These are phyloP conservation scores for Microtus montanus DNA, from an alignment of 2,113 vertebrate genomes.

Conservation along the genomic window DNA sequence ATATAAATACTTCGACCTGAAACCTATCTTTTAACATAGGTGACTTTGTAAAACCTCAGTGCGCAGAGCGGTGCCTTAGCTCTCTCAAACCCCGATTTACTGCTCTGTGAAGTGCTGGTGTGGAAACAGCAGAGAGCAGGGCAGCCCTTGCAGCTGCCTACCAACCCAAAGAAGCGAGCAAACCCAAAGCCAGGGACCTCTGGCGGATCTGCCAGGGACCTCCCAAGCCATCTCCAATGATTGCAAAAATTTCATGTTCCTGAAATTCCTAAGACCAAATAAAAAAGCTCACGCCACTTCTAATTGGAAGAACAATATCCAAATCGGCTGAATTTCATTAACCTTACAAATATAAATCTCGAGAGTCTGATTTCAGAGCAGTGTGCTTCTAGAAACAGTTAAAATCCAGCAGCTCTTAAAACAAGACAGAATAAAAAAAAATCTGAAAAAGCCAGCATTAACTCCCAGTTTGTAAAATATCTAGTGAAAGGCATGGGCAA, in stretches of 20 bases:
- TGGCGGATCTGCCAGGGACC: not conserved
- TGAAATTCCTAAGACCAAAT: conserved; percentile 50
- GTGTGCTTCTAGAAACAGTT: conserved; percentile 12
- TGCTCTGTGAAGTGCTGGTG: not conserved
- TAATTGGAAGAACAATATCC: conserved; percentile 38
- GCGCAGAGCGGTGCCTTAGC: not conserved
- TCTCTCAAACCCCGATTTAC: conserved; percentile 1
- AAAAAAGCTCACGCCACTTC: conserved; percentile 37
- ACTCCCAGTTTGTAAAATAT: conserved; percentile 46
- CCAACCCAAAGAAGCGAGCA: not conserved
- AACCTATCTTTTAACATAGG: conserved; percentile 36
- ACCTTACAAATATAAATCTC: conserved; percentile 21
- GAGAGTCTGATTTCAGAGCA: not conserved
- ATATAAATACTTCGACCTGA: not conserved
- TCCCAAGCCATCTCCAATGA: not conserved
- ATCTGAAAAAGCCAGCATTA: conserved; percentile 11
- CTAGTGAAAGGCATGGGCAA: not conserved
- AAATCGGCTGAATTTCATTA: conserved; percentile 18
- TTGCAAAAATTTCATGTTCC: not conserved
- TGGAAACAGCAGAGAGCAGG: conserved; percentile 40
- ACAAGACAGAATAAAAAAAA: not conserved
- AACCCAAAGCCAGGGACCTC: not conserved
- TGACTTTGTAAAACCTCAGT: conserved; percentile 46
- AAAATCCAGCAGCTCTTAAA: conserved; percentile 55
- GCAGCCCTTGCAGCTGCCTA: conserved; percentile 19